Evolutionary conservation across 37 sponge, comb jelly and placozoan species (phyloP).

Genomic region (Mnemiopsis leidyi): DNA sequence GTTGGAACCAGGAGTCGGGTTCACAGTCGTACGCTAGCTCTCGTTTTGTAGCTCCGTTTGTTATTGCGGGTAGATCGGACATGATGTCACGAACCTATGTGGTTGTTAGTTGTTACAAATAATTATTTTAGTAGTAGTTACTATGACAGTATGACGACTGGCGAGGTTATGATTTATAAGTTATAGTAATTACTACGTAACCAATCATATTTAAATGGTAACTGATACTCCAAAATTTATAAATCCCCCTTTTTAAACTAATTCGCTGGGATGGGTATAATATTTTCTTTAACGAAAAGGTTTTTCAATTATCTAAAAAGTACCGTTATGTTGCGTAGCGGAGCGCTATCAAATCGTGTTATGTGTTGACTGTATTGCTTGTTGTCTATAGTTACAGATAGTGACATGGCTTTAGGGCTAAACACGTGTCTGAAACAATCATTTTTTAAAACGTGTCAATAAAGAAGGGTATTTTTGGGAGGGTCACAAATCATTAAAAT

Average conservation of each 20-base stretch:
- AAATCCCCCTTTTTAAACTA: too few relatives aligned
- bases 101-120: too few relatives aligned
- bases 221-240: too few relatives aligned
- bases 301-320: too few relatives aligned
- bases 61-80: conserved; percentile 88
- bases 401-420: conserved; percentile 21
- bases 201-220: not conserved
- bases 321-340: conserved; percentile 80
- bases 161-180: too few relatives aligned
- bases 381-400: not conserved
- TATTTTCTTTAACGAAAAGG: too few relatives aligned
- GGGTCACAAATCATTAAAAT: too few relatives aligned
- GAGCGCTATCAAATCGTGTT: conserved; percentile 70
- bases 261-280: too few relatives aligned
- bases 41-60: conserved; percentile 77
- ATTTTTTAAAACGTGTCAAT: too few relatives aligned
- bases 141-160: too few relatives aligned
- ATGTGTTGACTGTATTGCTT: conserved; percentile 63
- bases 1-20: conserved; percentile 80
- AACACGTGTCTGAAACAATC: conserved; percentile 11
- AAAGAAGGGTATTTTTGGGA: too few relatives aligned
- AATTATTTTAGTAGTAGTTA: too few relatives aligned
- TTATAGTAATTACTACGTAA: not conserved
- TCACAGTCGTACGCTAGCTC: conserved; percentile 82
- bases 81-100: conserved; percentile 80